Percentiles rank a stretch among this genome's conserved stretches.
These are phyloP conservation scores for Centroberyx gerrardi DNA, from an alignment of 2,797 vertebrate genomes.

Conservation along the genomic window DNA sequence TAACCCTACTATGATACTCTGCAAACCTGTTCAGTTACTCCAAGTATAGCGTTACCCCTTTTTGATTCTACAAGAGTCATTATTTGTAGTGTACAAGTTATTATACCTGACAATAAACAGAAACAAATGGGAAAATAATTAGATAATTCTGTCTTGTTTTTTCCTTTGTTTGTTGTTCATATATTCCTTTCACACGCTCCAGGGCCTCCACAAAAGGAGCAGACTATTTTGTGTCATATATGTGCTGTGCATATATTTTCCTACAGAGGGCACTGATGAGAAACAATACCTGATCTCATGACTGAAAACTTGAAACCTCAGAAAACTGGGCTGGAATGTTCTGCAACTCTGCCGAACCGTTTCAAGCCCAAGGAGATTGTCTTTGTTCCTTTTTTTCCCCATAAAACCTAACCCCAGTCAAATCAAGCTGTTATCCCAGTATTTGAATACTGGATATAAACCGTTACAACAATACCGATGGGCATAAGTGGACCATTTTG, in stretches of 20 bases:
- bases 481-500: not conserved
- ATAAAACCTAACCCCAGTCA: too few relatives aligned
- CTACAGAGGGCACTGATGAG: slow-evolving; percentile 49
- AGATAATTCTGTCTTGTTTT: slow-evolving; percentile 10
- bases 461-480: too few relatives aligned
- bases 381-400: not conserved
- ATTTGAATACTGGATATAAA: too few relatives aligned
- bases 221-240: not conserved
- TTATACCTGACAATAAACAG: slow-evolving; percentile 88
- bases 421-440: too few relatives aligned
- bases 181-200: not conserved
- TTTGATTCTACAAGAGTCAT: slow-evolving; percentile 80
- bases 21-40: slow-evolving; percentile 77
- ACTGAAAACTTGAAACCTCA: not conserved
- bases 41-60: slow-evolving; percentile 73
- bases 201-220: not conserved
- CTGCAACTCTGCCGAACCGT: not conserved
- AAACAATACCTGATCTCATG: not conserved
- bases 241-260: not conserved
- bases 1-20: slow-evolving; percentile 75
- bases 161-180: slow-evolving; percentile 4
- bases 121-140: slow-evolving; percentile 72
- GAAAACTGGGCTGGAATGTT: slow-evolving; percentile 17
- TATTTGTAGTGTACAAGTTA: slow-evolving; percentile 88
- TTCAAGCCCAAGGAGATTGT: not conserved